Conservation (phyloP, 2,113 vertebrate species). For the Felis catus region F.catus_Fca126_mat1.0 CM031419.1:205471001-205471500, state of each 20-base stretch:
- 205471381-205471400: background rate
- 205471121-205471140: background rate
- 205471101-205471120: background rate
- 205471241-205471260: constrained; percentile 26
- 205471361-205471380: background rate
- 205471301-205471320: background rate
- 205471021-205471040: constrained; percentile 3
- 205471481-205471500: fast-evolving
- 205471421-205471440: background rate
- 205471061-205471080: background rate
- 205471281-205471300: constrained; percentile 18
- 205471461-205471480: background rate
- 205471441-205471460: background rate
- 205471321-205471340: background rate
- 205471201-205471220: background rate
- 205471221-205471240: constrained; percentile 33
- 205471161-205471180: background rate
- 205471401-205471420: background rate
- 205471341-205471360: background rate
- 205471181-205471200: constrained; percentile 40
- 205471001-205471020: background rate
- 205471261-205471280: background rate
- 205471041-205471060: background rate
- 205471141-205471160: background rate
- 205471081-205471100: background rate